These are phyloP conservation scores for Apaloderma vittatum DNA, from an alignment of 2,113 vertebrate species.

Conservation along the genomic window DNA sequence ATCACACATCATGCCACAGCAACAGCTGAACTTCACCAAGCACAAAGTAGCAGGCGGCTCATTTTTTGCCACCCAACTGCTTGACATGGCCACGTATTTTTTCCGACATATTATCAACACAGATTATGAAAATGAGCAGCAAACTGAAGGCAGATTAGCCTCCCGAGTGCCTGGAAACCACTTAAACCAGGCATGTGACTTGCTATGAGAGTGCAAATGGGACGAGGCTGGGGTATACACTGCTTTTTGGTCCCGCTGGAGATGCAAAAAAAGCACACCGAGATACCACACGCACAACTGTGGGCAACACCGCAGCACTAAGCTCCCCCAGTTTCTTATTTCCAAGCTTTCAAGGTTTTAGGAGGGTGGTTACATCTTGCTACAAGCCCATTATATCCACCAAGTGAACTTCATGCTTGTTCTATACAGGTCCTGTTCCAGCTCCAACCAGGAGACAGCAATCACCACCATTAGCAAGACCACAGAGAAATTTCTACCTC, in stretches of 20 bases:
- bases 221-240: neutral
- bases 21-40: neutral
- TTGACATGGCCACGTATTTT: neutral
- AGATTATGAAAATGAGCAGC: neutral
- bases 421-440: neutral
- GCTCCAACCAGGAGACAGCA: neutral
- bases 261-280: neutral
- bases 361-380: neutral
- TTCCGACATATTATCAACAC: neutral
- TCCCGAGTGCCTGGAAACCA: neutral
- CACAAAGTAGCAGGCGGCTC: neutral
- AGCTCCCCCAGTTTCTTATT: neutral
- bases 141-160: neutral
- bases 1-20: neutral
- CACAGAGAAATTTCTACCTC: neutral
- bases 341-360: neutral
- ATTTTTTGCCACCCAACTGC: neutral
- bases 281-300: neutral
- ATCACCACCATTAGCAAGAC: neutral
- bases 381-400: neutral
- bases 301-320: accelerated
- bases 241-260: neutral
- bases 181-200: neutral
- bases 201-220: neutral
- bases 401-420: neutral